Evolutionary conservation across 2,888 invertebrate genomes (phyloP), one percentile per base, ranked within the genome.

Genomic region (Eugnorisma glareosa): DNA sequence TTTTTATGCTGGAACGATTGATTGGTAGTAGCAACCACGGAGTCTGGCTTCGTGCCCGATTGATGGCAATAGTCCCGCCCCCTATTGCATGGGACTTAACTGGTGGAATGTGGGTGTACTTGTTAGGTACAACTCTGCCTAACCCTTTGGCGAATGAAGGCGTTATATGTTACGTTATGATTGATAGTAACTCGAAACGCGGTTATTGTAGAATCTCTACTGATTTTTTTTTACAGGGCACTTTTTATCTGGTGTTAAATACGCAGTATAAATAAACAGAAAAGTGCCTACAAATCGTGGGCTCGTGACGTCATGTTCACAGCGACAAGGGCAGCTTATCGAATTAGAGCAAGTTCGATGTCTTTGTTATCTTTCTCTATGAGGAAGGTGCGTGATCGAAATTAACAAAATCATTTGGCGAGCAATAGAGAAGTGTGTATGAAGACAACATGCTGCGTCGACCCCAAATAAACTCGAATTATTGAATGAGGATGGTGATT

Each of bases 291-390:
- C 37, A 15, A 66, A 40, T 59, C 59, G n/a, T 66, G 66, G 40
- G 59, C 37, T 66, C 35, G 61, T 77, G 77, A 82, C 83, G 80
- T 79, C 66, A 73, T 40, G 48, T 37, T 45, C 59, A 59, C 59
- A 68, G 15, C 59, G 59, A 74, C 93, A 93, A 93, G 93, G 93
- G 88, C 93, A 87, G 79, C 90, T 94, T 94, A 94, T 94, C 94
- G 89, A 94, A 93, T 91, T 91, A 89, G 93, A 91, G 89, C 93
- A 92, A 92, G 92, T 94, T 93, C 89, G 88, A 86, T 86, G 88
- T 88, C 71, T 80, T 69, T 73, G 66, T 88, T 87, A 85, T 86
- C 81, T 82, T 81, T 77, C n/a, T 64, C 37, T 78, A 72, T 67
- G 59, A 48, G 64, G 28, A 63, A 73, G 37, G 40, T 69, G 57